Evolutionary conservation across 2,797 vertebrate genomes (phyloP), one percentile per base, ranked within the genome.

Genomic region (Notoglanidium macrostoma): DNA sequence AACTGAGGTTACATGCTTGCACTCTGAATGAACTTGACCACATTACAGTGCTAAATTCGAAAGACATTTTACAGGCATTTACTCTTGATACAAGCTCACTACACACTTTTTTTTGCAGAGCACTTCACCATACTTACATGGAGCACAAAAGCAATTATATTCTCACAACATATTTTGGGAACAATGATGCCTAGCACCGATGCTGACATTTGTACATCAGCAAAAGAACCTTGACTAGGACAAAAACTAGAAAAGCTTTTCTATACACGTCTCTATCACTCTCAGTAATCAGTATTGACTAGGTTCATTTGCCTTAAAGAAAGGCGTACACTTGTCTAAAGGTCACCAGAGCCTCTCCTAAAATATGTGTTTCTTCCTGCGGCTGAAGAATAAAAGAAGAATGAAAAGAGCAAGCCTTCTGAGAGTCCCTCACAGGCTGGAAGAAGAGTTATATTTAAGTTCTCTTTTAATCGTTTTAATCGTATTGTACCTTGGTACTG

Each of bases 231-330:
- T 29, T 82, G 61, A 82, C 44, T 26, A 82, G 40, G 26, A 49
- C 59, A 82, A 65, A 82, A 26, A 51, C 61, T 67, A 40, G 26
- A 65, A 82, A 26, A 67, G 44, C n/a, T 49, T 83, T 83, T 83
- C 59, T 51, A 4, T 51, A n/a, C 61, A 67, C 61, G 17, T 83
- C 44, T 19, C 26, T 67, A 32, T 67, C 80, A 65, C 61, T 26
- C 78, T 26, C n/a, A 3, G 35, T 61, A 61, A 80, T 61, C 11
- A 32, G 21, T 67, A 32, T 10, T 83, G 61, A 83, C 44, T 67
- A 54, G n/a, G 44, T 19, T n/a, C 10, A 51, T 51, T 68, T 65
- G 59, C 80, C 63, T 83, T 44, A 29, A 82, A 49, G 55, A 80
- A 82, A 65, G 9, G 61, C 12, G 40, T 65, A 17, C 35, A 83